These are phyloP conservation scores for Harpagus bidentatus DNA, from an alignment of 2,113 vertebrate genomes.

Conservation along the genomic window DNA sequence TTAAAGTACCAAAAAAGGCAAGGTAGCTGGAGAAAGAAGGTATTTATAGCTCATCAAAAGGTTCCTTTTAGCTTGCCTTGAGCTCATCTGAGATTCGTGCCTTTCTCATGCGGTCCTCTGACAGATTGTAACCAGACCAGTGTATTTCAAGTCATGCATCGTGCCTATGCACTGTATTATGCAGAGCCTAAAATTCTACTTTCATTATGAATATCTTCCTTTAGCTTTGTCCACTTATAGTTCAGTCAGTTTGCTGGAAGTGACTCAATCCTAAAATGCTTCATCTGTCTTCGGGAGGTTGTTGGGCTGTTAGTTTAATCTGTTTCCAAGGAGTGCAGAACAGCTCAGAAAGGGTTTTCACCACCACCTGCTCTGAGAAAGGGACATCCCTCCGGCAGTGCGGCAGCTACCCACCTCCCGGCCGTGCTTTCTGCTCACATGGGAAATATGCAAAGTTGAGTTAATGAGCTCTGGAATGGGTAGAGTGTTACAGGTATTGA, in stretches of 20 bases:
- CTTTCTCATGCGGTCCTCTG: neutral
- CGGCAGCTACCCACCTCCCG: neutral
- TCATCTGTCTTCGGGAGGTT: neutral
- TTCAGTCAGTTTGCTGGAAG: neutral
- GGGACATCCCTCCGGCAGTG: neutral
- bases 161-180: neutral
- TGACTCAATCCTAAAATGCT: neutral
- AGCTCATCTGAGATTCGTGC: neutral
- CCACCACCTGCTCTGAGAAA: neutral
- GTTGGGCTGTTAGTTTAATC: neutral
- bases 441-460: neutral
- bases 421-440: neutral
- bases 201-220: neutral
- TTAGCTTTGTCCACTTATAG: neutral
- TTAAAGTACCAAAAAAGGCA: constrained; percentile 25
- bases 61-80: neutral
- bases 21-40: neutral
- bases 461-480: neutral
- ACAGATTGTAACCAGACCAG: neutral
- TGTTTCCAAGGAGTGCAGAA: constrained; percentile 10
- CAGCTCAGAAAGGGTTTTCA: neutral
- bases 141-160: neutral
- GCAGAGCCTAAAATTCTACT: neutral
- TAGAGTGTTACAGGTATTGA: neutral
- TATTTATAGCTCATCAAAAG: constrained; percentile 13